These are phyloP conservation scores for Hypotaenidia philippensis DNA, from an alignment of 2,797 vertebrate species.

Conservation along the genomic window DNA sequence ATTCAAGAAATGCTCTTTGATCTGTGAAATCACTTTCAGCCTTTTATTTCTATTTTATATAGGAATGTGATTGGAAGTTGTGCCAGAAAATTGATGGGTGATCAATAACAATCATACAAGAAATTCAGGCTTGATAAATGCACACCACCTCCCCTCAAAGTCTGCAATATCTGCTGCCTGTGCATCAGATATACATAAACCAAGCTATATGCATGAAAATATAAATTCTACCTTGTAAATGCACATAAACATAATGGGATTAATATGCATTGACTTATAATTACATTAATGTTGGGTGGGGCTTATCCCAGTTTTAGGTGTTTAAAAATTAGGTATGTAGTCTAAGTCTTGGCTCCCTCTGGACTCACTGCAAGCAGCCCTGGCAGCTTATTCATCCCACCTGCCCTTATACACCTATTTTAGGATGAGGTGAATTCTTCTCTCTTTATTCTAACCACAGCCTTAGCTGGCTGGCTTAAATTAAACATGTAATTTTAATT, in stretches of 20 bases:
- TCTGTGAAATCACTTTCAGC: not conserved
- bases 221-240: not conserved
- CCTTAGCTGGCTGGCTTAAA: not conserved
- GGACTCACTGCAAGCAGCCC: not conserved
- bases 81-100: accelerated
- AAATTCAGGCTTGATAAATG: not conserved
- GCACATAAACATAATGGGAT: not conserved
- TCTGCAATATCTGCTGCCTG: not conserved
- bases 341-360: not conserved
- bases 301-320: not conserved
- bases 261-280: not conserved
- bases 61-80: not conserved
- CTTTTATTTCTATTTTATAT: not conserved
- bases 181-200: not conserved
- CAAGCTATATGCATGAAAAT: not conserved
- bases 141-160: not conserved
- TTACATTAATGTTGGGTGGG: not conserved
- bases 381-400: not conserved
- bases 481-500: slow-evolving; percentile 12
- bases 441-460: not conserved
- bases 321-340: not conserved
- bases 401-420: not conserved
- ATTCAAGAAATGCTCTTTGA: not conserved
- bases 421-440: not conserved
- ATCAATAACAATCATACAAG: not conserved